phyloP scores from a whole-genome alignment of 2,113 vertebrate genomes.

The Pseudolaguvia tuberculata region DNA sequence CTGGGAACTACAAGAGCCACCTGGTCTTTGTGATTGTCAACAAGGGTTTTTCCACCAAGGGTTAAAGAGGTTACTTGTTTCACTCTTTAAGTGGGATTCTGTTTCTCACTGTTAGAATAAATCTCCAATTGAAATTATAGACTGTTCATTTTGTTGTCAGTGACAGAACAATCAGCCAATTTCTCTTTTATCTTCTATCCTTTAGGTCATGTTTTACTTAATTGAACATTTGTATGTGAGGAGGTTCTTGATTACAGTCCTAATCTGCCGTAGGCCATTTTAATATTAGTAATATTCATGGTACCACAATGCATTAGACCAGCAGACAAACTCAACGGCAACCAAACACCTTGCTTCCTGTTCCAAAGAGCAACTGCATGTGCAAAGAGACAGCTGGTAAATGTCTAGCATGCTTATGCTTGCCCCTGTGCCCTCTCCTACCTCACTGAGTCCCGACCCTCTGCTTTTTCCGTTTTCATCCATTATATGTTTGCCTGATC shows the following conservation, averaged over 20 bases:
- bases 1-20: too few species aligned
- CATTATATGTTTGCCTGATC: neutral
- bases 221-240: conserved; percentile 21
- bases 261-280: conserved; percentile 17
- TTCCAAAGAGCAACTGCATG: conserved; percentile 28
- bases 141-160: too few species aligned
- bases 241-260: conserved; percentile 54
- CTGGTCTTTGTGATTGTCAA: too few species aligned
- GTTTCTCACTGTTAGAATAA: too few species aligned
- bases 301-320: neutral
- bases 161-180: conserved; percentile 32
- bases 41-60: too few species aligned
- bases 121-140: too few species aligned
- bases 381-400: conserved; percentile 50
- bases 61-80: too few species aligned
- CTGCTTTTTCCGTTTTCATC: neutral
- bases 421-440: conserved; percentile 42
- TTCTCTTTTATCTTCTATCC: neutral
- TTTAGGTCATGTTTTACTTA: neutral
- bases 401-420: conserved; percentile 50
- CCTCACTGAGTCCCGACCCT: conserved; percentile 29
- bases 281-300: neutral
- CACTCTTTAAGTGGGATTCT: too few species aligned
- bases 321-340: neutral
- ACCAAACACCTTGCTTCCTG: conserved; percentile 13